Evolutionary conservation across 2,113 vertebrate genomes (phyloP).

Genomic region (Pygoscelis adeliae): DNA sequence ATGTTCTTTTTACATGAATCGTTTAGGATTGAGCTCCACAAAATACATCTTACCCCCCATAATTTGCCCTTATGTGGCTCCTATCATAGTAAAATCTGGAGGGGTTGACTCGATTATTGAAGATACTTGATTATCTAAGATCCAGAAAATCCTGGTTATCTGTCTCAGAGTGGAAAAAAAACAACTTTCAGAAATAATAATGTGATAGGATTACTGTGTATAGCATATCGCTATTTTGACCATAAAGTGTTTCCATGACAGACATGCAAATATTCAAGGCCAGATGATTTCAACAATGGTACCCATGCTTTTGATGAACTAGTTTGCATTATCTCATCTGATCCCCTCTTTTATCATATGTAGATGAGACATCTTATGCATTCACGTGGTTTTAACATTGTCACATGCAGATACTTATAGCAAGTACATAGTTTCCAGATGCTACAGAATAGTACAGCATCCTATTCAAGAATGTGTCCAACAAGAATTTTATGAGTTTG

Average conservation of each 20-base stretch:
- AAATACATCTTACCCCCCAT: not conserved
- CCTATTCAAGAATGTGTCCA: not conserved
- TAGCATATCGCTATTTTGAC: not conserved
- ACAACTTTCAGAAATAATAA: constrained; percentile 26
- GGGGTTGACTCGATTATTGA: not conserved
- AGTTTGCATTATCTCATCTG: not conserved
- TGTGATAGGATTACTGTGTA: not conserved
- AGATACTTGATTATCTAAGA: not conserved
- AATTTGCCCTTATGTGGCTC: not conserved
- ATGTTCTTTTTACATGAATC: not conserved
- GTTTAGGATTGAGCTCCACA: not conserved
- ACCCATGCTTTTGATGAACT: constrained; percentile 20
- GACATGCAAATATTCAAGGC: not conserved
- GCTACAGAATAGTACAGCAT: not conserved
- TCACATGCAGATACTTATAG: not conserved
- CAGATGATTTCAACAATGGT: constrained; percentile 25
- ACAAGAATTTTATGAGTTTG: not conserved
- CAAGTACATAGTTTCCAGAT: not conserved
- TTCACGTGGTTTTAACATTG: not conserved
- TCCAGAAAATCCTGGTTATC: not conserved
- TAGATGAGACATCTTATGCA: constrained; percentile 3
- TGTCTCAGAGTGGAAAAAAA: not conserved
- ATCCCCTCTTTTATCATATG: constrained; percentile 30
- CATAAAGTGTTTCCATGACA: not conserved
- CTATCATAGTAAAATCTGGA: not conserved